Evolutionary conservation across 2,113 vertebrate genomes (phyloP).

Genomic region (Peromyscus leucopus): DNA sequence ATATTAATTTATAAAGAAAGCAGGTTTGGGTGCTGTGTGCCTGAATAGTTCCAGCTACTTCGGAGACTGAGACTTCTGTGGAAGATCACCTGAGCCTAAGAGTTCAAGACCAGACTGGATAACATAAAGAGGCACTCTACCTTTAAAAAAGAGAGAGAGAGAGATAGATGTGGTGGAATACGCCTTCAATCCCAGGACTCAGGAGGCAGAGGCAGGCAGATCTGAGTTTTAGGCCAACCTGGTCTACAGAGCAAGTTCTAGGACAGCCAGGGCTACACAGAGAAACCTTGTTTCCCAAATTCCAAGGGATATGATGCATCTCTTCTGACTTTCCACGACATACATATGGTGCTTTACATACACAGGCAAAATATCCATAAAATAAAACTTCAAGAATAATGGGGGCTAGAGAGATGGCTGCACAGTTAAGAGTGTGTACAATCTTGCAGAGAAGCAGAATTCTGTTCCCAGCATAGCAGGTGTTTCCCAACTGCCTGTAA

Average conservation of each 20-base stretch:
- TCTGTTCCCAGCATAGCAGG: background rate
- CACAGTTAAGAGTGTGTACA: background rate
- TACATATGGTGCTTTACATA: background rate
- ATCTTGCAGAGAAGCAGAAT: too few relatives aligned
- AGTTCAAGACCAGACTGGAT: background rate
- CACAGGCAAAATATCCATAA: background rate
- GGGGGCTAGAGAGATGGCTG: background rate
- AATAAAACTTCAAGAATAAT: background rate
- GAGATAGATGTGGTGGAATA: background rate
- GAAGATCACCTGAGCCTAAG: background rate
- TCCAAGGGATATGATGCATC: background rate
- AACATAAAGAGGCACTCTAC: background rate
- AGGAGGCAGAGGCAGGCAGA: background rate
- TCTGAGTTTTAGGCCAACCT: background rate
- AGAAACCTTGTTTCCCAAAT: background rate
- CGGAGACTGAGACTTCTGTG: background rate
- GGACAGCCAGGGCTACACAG: background rate
- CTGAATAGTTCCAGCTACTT: background rate
- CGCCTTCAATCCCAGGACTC: background rate
- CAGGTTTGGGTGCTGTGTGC: too few relatives aligned
- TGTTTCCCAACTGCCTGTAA: background rate
- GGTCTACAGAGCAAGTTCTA: background rate
- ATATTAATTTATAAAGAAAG: conserved; percentile 2
- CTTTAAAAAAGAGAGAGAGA: background rate
- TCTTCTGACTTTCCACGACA: background rate